phyloP scores from a whole-genome alignment of 2,797 vertebrate species.

The Micropoecilia bifurca region DNA sequence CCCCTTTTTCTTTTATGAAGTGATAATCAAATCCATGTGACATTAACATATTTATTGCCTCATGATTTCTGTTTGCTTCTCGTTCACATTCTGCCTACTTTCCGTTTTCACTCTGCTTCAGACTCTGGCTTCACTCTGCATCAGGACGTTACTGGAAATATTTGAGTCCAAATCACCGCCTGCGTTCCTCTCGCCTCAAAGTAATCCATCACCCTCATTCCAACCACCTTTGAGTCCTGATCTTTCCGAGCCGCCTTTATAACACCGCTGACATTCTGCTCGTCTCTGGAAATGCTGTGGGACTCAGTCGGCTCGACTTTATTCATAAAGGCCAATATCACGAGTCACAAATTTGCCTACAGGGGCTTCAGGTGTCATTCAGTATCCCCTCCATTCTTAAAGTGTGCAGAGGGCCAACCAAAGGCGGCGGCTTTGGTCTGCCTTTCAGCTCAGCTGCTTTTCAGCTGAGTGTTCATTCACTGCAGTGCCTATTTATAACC shows the following conservation, averaged over 20 bases:
- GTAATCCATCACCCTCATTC: neutral
- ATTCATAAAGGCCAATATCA: neutral
- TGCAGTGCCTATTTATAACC: neutral
- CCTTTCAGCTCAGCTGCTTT: neutral
- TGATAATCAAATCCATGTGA: neutral
- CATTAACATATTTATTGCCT: neutral
- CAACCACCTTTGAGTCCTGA: neutral
- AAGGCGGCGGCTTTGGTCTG: neutral
- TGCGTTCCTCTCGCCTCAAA: neutral
- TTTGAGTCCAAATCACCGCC: neutral
- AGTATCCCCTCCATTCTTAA: neutral
- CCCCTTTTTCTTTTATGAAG: neutral
- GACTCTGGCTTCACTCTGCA: neutral
- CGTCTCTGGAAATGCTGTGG: neutral
- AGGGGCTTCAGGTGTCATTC: neutral
- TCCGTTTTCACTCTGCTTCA: neutral
- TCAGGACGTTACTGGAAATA: neutral
- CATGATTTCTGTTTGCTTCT: neutral
- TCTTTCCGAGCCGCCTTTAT: neutral
- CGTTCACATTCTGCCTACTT: neutral
- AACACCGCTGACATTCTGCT: neutral
- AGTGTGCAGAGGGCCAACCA: neutral
- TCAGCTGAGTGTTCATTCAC: neutral
- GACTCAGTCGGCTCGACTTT: neutral
- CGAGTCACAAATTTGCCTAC: neutral